Base-by-base conservation (phyloP, 2,797 vertebrate genomes). In the Sebastiscus albofasciatus region DNA sequence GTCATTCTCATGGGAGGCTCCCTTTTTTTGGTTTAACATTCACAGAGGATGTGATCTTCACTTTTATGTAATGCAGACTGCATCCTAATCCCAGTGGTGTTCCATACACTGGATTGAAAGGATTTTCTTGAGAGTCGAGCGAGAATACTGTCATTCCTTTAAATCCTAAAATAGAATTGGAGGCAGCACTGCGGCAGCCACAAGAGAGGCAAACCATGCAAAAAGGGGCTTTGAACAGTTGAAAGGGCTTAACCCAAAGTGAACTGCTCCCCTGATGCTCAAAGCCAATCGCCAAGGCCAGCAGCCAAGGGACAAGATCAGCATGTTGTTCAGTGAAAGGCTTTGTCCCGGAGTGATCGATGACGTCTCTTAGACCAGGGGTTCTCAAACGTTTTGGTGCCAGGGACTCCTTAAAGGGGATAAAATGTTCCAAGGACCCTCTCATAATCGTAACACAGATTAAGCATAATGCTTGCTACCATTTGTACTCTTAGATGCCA, bases 211-310 rank as follows among this genome's bases (percentile, higher is more conserved):
- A 52, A 66, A 66, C 71, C 54, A 49, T 83, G 81, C 80, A 82
- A 67, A 84, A 93, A 71, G 67, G 75, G 75, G 67, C 76, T 82
- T 87, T 89, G 78, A 87, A 83, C 56, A 85, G 79, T 82, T 82
- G 72, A 85, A 83, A 80, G 87, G 79, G 89, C 84, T 92, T 90
- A 83, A 90, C 87, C 89, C 69, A 77, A 84, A 87, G 55, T 79
- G 80, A 90, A 83, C 84, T 67, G 70, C 72, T 75, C 82, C 83
- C 77, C 68, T 59, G 75, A 82, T 80, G 83, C 80, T 75, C 64
- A 34, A 49, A 86, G 82, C 81, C 76, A 75, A 83, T 60, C 29
- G 26, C 55, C 70, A 22, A 60, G 66, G 80, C 71, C 80, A 55
- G 82, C 49, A 2, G 77, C 77, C 65, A 67, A 80, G 59, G 59